A percentile compares a stretch with the other conserved stretches of the same genome.
Evolutionary conservation across 2,797 vertebrate genomes (phyloP).

Genomic region (Onychomys leucogaster): DNA sequence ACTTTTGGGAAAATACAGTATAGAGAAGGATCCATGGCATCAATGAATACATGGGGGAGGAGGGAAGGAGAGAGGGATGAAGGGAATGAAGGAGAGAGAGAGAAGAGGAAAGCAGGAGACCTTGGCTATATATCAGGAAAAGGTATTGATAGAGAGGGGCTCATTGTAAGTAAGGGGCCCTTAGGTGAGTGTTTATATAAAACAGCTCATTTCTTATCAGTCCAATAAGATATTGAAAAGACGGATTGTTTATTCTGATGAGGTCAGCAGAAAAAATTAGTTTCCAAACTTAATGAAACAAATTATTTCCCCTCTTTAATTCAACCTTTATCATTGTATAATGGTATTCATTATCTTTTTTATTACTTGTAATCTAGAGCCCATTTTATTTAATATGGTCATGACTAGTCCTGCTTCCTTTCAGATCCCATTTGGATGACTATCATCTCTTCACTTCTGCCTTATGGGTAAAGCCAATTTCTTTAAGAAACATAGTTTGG

Average conservation of each 20-base stretch:
- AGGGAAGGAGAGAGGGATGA: rapidly evolving
- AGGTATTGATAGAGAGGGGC: not conserved
- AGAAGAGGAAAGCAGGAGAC: not conserved
- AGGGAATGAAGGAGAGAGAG: not conserved
- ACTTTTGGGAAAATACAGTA: not conserved
- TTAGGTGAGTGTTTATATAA: not conserved
- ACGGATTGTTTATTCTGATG: not conserved
- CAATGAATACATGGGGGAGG: not conserved
- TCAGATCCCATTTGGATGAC: not conserved
- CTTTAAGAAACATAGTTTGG: not conserved
- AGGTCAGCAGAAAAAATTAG: not conserved
- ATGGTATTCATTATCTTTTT: not conserved
- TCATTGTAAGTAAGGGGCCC: not conserved
- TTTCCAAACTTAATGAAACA: not conserved
- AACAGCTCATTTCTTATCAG: not conserved
- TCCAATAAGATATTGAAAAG: not conserved
- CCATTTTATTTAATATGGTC: not conserved
- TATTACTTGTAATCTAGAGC: not conserved
- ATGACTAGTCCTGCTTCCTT: not conserved
- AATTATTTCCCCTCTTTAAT: not conserved
- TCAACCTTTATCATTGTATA: not conserved
- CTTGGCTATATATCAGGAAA: not conserved
- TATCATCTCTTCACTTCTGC: not conserved
- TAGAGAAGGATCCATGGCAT: not conserved
- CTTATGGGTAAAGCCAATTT: not conserved